A percentile compares a stretch with the other conserved stretches of the same genome.
Conservation (phyloP, 2,797 vertebrate species). For the Liparis tanakae region DNA sequence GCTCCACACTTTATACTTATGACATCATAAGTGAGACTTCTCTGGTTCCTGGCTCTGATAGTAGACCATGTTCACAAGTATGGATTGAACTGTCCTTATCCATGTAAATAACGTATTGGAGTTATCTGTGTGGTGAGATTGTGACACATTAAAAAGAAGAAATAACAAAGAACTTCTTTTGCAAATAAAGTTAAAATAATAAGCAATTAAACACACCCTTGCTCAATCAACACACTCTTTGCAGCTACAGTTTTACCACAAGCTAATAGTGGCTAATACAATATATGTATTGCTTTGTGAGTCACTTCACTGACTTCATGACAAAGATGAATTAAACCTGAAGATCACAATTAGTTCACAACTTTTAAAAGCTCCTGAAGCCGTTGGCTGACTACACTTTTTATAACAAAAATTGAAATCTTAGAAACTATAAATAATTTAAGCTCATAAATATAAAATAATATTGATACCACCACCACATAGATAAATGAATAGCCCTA, state of each 20-base stretch:
- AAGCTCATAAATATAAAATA: not conserved
- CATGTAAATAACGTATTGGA: not conserved
- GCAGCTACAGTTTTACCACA: not conserved
- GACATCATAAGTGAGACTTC: not conserved
- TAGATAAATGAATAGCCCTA: not conserved
- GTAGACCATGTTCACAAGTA: too few relatives aligned
- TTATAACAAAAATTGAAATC: not conserved
- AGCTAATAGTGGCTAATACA: not conserved
- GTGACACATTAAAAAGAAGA: not conserved
- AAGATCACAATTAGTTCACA: not conserved
- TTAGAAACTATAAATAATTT: not conserved
- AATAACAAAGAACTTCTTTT: not conserved
- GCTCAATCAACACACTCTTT: not conserved
- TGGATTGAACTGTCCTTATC: too few relatives aligned
- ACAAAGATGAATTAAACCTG: not conserved
- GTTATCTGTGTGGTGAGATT: not conserved
- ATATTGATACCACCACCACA: not conserved
- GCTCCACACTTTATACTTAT: not conserved
- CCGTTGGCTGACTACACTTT: not conserved
- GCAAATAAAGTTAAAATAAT: too few relatives aligned
- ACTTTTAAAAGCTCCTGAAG: not conserved
- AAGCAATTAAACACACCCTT: too few relatives aligned
- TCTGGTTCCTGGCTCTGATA: not conserved
- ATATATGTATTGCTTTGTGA: not conserved
- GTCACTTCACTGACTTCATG: not conserved